Conservation (phyloP, 2,797 vertebrate species). For the Florisuga fusca region DNA sequence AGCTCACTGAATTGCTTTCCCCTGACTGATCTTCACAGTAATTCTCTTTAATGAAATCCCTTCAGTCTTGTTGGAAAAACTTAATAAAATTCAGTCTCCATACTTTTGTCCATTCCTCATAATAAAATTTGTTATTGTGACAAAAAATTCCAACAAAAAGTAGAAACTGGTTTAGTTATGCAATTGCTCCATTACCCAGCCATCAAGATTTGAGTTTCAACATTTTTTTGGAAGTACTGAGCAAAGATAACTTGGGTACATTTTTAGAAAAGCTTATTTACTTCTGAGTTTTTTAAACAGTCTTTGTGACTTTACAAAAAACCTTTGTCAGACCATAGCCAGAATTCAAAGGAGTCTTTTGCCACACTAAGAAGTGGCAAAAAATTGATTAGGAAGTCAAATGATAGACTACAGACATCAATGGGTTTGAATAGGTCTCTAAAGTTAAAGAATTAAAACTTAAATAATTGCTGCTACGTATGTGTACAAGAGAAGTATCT, state of each 20-base stretch:
- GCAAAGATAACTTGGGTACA: background rate
- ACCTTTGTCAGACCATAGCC: background rate
- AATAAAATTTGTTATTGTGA: conserved; percentile 21
- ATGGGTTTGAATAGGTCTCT: background rate
- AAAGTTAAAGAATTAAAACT: background rate
- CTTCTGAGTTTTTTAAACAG: background rate
- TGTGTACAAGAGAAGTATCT: background rate
- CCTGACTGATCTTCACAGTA: background rate
- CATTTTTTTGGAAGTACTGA: conserved; percentile 31
- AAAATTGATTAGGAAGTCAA: background rate
- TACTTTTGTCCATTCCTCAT: background rate
- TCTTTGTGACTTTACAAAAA: background rate
- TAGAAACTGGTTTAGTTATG: conserved; percentile 2
- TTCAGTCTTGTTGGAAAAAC: background rate
- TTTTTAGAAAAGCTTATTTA: conserved; percentile 44
- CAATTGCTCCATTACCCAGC: conserved; percentile 12
- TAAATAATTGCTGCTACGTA: background rate
- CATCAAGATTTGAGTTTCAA: conserved; percentile 21
- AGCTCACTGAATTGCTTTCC: background rate
- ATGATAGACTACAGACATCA: background rate
- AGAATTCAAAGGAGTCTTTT: background rate
- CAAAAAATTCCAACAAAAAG: background rate
- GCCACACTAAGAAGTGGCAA: background rate
- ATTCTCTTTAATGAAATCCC: background rate
- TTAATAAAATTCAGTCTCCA: background rate